Evolutionary conservation across 2,797 vertebrate species (phyloP), one percentile per base, ranked within the genome.

Genomic region (Enteromius afrohamiltoni): DNA sequence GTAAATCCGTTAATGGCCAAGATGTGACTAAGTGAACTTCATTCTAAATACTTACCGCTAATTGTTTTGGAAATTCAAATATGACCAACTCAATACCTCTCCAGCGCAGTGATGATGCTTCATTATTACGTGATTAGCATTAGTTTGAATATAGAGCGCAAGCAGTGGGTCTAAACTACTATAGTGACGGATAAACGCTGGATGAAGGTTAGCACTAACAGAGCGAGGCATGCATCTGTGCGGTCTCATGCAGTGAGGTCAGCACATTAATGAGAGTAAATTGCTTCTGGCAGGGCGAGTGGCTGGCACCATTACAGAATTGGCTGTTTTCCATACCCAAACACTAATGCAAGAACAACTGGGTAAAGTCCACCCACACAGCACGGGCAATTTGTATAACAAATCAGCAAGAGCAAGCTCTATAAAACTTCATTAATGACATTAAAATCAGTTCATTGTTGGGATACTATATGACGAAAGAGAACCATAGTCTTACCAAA

Each of bases 201-300:
- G 73, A 49, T 21, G 26, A 51, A 45, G 55, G 49, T 26, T n/a
- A 62, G 11, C 10, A n/a, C 23, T 74, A n/a, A 79, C 26, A 40
- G 47, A 79, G 67, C 19, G 4, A 2, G 2, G 10, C 67, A 49
- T 67, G 65, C 70, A 82, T 79, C 75, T 23, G 67, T 62, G 17
- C 11, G 29, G 40, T 78, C 76, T 83, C 70, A 37, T 14, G 11
- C 85, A 11, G 69, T 64, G 81, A 83, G 42, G 45, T 86, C 78
- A 80, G 65, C 77, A 69, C 85, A 77, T 77, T 77, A 83, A 70
- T 31, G n/a, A 26, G 26, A 42, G 53, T 58, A 55, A 86, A 81
- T 31, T 19, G 55, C 64, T 79, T 68, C 82, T 77, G 77, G 85
- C 73, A 77, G 55, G 23, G 7, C 11, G 19, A 80, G 42, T 37